Percentiles rank a stretch among this genome's conserved stretches.
These are phyloP conservation scores for Pseudorasbora parva DNA, from an alignment of 2,113 vertebrate species.

Conservation along the genomic window DNA sequence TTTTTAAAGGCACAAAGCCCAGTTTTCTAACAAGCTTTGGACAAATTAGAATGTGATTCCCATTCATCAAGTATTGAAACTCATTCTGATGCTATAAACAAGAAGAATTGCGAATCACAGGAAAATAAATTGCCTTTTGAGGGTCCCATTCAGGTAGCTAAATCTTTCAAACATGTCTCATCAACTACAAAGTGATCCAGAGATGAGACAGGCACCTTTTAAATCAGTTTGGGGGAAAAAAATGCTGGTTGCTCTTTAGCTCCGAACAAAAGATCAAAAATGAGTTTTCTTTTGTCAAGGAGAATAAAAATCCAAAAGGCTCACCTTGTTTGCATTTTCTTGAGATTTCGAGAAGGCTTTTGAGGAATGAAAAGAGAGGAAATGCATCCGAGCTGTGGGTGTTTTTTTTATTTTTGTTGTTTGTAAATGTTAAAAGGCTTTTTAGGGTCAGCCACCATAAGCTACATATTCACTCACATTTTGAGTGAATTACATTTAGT, in stretches of 20 bases:
- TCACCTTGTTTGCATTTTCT: conserved; percentile 14
- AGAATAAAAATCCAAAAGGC: conserved; percentile 30
- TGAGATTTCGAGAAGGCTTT: background rate
- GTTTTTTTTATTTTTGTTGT: background rate
- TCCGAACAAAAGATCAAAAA: conserved; percentile 26
- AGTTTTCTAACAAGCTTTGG: conserved; percentile 63
- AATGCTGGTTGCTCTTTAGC: conserved; percentile 39
- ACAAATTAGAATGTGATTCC: conserved; percentile 66
- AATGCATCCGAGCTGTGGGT: background rate
- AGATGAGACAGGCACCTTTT: conserved; percentile 47
- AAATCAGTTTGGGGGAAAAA: conserved; percentile 55
- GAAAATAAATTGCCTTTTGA: conserved; percentile 67
- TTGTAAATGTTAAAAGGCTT: background rate
- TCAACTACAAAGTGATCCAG: conserved; percentile 56
- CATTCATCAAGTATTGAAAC: conserved; percentile 65
- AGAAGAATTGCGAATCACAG: conserved; percentile 65
- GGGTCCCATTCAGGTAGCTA: conserved; percentile 54
- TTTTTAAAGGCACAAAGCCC: conserved; percentile 53
- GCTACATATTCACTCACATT: background rate
- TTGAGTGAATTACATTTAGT: too few species aligned
- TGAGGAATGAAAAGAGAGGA: background rate
- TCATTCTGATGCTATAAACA: conserved; percentile 70
- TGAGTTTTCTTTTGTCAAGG: conserved; percentile 41
- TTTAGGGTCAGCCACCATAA: conserved; percentile 32
- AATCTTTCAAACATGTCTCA: conserved; percentile 55